Evolutionary conservation across 2,888 invertebrate species (phyloP), one percentile per base, ranked within the genome.

Genomic region (Nomada ferruginata): DNA sequence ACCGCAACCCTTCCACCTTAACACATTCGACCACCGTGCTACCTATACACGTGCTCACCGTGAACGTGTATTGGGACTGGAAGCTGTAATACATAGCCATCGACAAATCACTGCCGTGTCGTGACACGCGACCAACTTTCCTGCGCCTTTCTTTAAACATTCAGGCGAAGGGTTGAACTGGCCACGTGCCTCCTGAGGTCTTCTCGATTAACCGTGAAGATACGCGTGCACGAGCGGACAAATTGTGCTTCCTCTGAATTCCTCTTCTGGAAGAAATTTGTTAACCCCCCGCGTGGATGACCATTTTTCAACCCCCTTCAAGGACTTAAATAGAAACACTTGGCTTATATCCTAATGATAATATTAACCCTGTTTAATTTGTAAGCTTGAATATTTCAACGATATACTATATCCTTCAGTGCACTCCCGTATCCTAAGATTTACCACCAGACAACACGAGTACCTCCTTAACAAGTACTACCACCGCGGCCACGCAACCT

Each of bases 101-200:
- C 90, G 90, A 90, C 91, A 92, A 93, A 92, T 93, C 91, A 91
- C 91, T 83, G 87, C 74, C 85, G 87, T 71, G 82, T 63, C 82
- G 87, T 89, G 91, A 92, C 92, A 92, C 92, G 91, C 91, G 92
- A 92, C 91, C 91, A 87, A 91, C 89, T 92, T 91, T 90, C 87
- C 88, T 11, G 72, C 85, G 79, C 80, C 86, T 90, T 89, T 82
- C 82, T 84, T 87, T 83, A 86, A 78, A 90, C 90, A 90, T 90
- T 88, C 86, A 81, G 66, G 13, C 57, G 57, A 76, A 83, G 79
- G 83, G 85, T 75, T 70, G 68, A 47, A 47, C 52, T 66, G 79
- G 79, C 75, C 85, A 85, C 85, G 85, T 79, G 84, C 79, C 82
- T 63, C 1, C 42, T 13, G 47, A 57, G 71, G 26, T 75, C 84